A percentile compares a stretch with the other conserved stretches of the same genome.
Evolutionary conservation across 2,888 invertebrate species (phyloP).

Genomic region (Nomada hirtipes): DNA sequence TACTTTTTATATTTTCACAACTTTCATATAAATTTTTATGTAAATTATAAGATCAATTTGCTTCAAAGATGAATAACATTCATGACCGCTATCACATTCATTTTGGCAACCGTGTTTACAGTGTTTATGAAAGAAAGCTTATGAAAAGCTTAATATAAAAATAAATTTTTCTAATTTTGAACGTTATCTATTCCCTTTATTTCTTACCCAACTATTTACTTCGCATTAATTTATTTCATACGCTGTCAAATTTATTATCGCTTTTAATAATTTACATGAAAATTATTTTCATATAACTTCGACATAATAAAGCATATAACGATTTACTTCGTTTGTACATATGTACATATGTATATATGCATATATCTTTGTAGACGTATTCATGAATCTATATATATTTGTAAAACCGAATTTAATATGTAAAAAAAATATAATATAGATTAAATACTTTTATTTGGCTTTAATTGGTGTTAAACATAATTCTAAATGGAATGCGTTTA

Average conservation of each 20-base stretch:
- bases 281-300: conserved; percentile 40
- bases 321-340: background rate
- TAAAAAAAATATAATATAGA: conserved; percentile 30
- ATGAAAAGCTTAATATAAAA: conserved; percentile 52
- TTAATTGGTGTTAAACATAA: conserved; percentile 49
- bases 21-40: conserved; percentile 40
- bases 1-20: background rate
- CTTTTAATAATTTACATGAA: conserved; percentile 17
- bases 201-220: conserved; percentile 15
- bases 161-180: conserved; percentile 56
- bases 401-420: conserved; percentile 7
- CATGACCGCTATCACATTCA: conserved; percentile 26
- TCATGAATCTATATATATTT: conserved; percentile 13
- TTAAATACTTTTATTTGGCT: conserved; percentile 62
- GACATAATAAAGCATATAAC: conserved; percentile 7
- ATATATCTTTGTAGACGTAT: conserved; percentile 40
- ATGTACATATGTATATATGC: conserved; percentile 40
- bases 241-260: conserved; percentile 17
- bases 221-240: conserved; percentile 9
- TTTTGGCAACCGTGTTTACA: conserved; percentile 29
- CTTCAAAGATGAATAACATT: conserved; percentile 25
- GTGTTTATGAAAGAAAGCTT: conserved; percentile 19
- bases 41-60: conserved; percentile 37
- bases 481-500: conserved; percentile 57
- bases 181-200: conserved; percentile 24